Evolutionary conservation across 2,113 vertebrate species (phyloP).

Genomic region (Gnathonemus longibarbis): DNA sequence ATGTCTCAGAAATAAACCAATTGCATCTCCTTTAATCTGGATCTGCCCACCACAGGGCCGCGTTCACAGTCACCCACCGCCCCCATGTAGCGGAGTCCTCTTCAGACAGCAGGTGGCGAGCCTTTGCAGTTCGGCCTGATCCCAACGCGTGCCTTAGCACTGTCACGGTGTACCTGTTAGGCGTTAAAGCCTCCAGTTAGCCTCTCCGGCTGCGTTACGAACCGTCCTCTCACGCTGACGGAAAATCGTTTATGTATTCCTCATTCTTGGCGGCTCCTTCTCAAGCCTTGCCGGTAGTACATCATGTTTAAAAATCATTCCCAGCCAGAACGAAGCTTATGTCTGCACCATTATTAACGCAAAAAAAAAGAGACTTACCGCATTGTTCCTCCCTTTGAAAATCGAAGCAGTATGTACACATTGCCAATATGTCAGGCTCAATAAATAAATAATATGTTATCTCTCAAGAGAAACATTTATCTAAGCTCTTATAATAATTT

Average conservation of each 20-base stretch:
- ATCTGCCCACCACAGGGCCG: background rate
- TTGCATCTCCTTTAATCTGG: background rate
- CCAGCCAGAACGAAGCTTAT: background rate
- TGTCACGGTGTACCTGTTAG: background rate
- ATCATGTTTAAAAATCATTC: background rate
- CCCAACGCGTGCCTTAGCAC: background rate
- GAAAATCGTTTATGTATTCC: background rate
- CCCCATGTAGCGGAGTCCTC: background rate
- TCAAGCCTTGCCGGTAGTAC: background rate
- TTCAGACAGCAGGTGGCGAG: background rate
- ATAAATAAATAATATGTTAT: slow-evolving; percentile 10
- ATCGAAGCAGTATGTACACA: background rate
- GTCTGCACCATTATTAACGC: background rate
- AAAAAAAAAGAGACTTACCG: background rate
- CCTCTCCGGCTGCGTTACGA: background rate
- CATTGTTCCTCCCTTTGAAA: background rate
- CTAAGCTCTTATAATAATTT: background rate
- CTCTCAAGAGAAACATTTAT: background rate
- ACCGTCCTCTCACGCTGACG: background rate
- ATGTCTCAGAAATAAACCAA: background rate
- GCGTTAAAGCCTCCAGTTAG: slow-evolving; percentile 1
- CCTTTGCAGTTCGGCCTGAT: background rate
- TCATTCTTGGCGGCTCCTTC: background rate
- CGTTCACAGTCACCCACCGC: background rate
- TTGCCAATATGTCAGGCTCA: background rate